Percentiles rank a stretch among this genome's conserved stretches.
Evolutionary conservation across 2,888 invertebrate genomes (phyloP).

Genomic region (Theretra japonica): DNA sequence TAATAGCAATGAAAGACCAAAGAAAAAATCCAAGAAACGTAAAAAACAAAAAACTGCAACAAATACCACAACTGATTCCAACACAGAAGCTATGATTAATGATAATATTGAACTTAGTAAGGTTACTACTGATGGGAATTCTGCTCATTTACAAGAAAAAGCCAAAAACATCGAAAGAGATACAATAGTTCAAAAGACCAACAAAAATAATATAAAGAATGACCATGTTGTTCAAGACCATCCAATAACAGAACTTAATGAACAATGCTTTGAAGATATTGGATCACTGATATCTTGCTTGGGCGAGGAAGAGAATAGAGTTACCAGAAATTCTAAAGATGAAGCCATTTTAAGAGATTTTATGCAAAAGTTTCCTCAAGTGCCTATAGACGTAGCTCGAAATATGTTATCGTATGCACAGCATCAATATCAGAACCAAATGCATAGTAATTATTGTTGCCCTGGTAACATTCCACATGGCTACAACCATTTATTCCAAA

Average conservation of each 20-base stretch:
- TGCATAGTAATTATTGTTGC: slow-evolving; percentile 35
- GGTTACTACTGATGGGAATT: slow-evolving; percentile 28
- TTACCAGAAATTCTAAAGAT: slow-evolving; percentile 37
- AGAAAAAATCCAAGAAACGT: slow-evolving; percentile 12
- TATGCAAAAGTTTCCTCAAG: slow-evolving; percentile 44
- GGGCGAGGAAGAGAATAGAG: slow-evolving; percentile 21
- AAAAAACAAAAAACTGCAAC: background rate
- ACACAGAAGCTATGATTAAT: no score
- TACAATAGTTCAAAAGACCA: slow-evolving; percentile 26
- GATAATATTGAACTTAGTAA: slow-evolving; percentile 32
- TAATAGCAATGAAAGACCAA: background rate
- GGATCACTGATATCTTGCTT: slow-evolving; percentile 1
- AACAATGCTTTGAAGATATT: slow-evolving; percentile 15
- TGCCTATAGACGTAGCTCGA: slow-evolving; percentile 41
- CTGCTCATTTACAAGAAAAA: background rate
- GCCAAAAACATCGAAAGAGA: slow-evolving; percentile 15
- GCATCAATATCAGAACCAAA: slow-evolving; percentile 36
- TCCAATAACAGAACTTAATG: background rate
- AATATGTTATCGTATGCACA: slow-evolving; percentile 38
- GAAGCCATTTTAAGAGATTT: slow-evolving; percentile 41
- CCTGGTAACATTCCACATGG: slow-evolving; percentile 40
- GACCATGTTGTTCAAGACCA: background rate
- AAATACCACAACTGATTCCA: background rate
- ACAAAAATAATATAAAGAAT: slow-evolving; percentile 11
- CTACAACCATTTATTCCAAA: slow-evolving; percentile 45